Conservation (phyloP, 2,888 invertebrate genomes). For the Drosophila nigricruria region DNA sequence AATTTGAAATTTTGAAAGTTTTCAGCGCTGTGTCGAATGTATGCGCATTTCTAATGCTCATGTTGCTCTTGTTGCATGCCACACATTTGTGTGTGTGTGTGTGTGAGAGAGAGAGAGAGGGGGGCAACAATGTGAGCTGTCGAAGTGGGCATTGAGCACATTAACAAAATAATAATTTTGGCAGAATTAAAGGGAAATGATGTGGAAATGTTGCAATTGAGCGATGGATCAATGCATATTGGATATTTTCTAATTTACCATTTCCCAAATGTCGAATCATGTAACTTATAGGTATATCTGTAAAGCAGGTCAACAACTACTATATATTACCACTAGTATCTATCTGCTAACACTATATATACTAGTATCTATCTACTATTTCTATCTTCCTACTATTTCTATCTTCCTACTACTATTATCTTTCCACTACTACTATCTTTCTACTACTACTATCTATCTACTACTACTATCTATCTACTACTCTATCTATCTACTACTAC, state of each 20-base stretch:
- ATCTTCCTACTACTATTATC: background rate
- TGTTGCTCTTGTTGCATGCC: slow-evolving; percentile 56
- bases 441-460: background rate
- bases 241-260: too few species aligned
- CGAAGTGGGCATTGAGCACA: slow-evolving; percentile 15
- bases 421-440: background rate
- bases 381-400: too few species aligned
- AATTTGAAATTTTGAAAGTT: slow-evolving; percentile 55
- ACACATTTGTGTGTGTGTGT: background rate
- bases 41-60: slow-evolving; percentile 68
- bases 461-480: background rate
- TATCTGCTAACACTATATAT: too few species aligned
- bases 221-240: background rate
- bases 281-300: too few species aligned
- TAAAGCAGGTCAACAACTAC: too few species aligned
- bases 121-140: slow-evolving; percentile 5
- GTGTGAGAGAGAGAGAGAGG: too few species aligned
- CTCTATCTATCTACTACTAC: background rate
- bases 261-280: too few species aligned
- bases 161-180: slow-evolving; percentile 35
- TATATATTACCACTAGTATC: too few species aligned
- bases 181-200: background rate
- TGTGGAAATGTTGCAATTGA: background rate
- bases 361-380: background rate
- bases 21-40: slow-evolving; percentile 45